Evolutionary conservation across 2,888 invertebrate species (phyloP).

Genomic region (Drosophila kambysellisi): DNA sequence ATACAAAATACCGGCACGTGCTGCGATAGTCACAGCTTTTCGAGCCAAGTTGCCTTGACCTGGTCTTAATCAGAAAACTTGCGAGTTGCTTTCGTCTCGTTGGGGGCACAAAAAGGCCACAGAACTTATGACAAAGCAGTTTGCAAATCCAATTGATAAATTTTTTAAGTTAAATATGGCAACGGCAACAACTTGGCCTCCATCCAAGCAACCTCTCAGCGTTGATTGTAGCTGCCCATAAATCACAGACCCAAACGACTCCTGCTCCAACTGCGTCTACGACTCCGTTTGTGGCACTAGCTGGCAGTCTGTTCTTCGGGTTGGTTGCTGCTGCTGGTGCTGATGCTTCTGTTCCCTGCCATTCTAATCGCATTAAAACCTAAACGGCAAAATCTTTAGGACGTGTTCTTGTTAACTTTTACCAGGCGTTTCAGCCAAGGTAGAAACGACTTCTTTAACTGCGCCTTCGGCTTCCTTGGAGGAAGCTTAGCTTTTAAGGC

Average conservation of each 20-base stretch:
- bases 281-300: constrained; percentile 1
- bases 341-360: constrained; percentile 39
- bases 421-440: constrained; percentile 31
- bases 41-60: constrained; percentile 31
- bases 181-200: constrained; percentile 25
- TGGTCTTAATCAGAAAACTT: constrained; percentile 55
- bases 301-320: constrained; percentile 9
- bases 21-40: constrained; percentile 43
- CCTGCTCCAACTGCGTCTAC: neutral
- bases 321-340: neutral
- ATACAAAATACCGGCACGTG: constrained; percentile 76
- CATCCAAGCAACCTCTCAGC: constrained; percentile 20
- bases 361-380: constrained; percentile 79
- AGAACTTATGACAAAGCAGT: constrained; percentile 78
- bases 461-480: neutral
- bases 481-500: constrained; percentile 13
- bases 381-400: constrained; percentile 74
- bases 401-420: constrained; percentile 78
- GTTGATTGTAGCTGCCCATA: constrained; percentile 63
- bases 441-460: constrained; percentile 24
- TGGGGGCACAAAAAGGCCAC: constrained; percentile 51
- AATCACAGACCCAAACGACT: constrained; percentile 55
- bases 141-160: constrained; percentile 77
- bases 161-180: constrained; percentile 74
- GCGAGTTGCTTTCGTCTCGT: constrained; percentile 32